Conservation (phyloP, 2,113 vertebrate species). For the Chloropsis cyanopogon region DNA sequence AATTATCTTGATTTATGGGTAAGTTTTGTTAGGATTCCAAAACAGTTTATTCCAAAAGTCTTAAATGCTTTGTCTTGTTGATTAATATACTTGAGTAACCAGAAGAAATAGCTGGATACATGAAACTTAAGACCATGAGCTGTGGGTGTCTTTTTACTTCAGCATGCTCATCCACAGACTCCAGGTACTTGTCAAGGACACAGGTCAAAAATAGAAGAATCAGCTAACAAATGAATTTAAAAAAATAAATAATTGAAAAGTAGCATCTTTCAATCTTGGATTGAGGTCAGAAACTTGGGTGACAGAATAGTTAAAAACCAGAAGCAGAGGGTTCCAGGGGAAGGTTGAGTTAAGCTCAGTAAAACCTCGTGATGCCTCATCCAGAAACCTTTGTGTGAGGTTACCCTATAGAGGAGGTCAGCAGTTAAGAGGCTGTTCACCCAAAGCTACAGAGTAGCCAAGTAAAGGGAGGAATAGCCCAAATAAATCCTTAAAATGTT, state of each 20-base stretch:
- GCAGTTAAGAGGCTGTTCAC: background rate
- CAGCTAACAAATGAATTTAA: rapidly evolving
- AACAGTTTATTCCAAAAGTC: background rate
- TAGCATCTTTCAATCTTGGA: background rate
- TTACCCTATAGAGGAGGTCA: background rate
- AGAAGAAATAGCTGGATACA: background rate
- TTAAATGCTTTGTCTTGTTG: background rate
- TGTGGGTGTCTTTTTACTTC: background rate
- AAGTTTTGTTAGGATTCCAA: background rate
- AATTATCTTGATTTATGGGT: background rate
- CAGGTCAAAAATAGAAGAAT: background rate
- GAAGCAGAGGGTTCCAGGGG: background rate
- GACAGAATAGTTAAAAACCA: background rate
- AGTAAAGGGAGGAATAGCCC: background rate
- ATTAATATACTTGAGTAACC: background rate
- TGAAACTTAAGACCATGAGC: background rate
- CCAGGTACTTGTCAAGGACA: background rate
- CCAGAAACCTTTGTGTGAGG: background rate
- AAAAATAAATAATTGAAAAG: background rate
- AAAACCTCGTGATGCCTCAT: background rate
- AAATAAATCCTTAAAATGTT: background rate
- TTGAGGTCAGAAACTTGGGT: background rate
- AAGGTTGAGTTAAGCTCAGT: background rate
- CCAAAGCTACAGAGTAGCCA: background rate
- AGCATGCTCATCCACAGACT: background rate